Percentiles rank a stretch among this genome's conserved stretches.
Evolutionary conservation across 2,888 invertebrate genomes (phyloP).

Genomic region (Petrophora chlorosata): DNA sequence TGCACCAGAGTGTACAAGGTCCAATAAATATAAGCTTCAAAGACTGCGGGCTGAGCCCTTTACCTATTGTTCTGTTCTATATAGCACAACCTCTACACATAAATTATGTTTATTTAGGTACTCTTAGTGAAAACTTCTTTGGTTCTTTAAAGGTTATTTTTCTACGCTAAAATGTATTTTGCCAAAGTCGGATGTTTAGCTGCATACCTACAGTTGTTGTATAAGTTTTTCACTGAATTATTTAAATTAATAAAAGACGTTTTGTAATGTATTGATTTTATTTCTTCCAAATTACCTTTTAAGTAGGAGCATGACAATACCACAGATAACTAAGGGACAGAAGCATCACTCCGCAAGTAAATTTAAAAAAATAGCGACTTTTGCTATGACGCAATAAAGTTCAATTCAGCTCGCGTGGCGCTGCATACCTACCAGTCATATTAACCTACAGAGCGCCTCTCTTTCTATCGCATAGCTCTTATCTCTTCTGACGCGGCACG

Average conservation of each 20-base stretch:
- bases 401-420: too few relatives aligned
- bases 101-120: constrained; percentile 67
- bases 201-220: constrained; percentile 58
- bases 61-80: constrained; percentile 50
- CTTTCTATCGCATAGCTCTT: too few relatives aligned
- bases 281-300: too few relatives aligned
- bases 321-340: too few relatives aligned
- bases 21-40: constrained; percentile 67
- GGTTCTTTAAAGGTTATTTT: constrained; percentile 58
- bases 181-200: constrained; percentile 54
- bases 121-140: constrained; percentile 42
- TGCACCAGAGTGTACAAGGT: constrained; percentile 90
- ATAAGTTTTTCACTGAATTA: constrained; percentile 76
- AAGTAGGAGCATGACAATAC: too few relatives aligned
- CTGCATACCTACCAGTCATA: too few relatives aligned
- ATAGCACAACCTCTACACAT: constrained; percentile 65
- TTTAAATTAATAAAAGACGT: constrained; percentile 63
- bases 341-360: too few relatives aligned
- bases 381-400: too few relatives aligned
- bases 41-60: constrained; percentile 68
- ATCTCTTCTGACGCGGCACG: too few relatives aligned
- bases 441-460: too few relatives aligned
- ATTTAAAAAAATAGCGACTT: too few relatives aligned
- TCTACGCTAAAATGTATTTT: constrained; percentile 56
- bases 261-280: constrained; percentile 41